Conservation (phyloP, 2,113 vertebrate genomes). For the Beaufortia kweichowensis region DNA sequence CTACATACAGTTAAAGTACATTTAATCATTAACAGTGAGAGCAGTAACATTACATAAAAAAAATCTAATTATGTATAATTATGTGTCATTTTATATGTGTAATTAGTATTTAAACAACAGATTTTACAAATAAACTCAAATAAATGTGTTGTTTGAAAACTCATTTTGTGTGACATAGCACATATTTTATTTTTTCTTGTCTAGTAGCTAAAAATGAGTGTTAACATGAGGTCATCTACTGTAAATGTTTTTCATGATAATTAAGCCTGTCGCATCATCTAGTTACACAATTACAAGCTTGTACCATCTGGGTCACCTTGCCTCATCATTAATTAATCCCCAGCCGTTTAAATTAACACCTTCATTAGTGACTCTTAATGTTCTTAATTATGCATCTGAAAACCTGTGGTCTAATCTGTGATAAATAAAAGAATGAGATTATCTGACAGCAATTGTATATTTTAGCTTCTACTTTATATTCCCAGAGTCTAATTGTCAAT, state of each 20-base stretch:
- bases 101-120: too few relatives aligned
- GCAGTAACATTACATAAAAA: background rate
- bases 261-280: conserved; percentile 37
- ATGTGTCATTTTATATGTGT: too few relatives aligned
- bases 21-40: background rate
- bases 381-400: conserved; percentile 35
- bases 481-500: background rate
- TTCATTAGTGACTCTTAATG: conserved; percentile 56
- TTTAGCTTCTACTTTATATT: background rate
- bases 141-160: too few relatives aligned
- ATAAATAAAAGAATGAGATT: background rate
- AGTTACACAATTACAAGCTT: conserved; percentile 48
- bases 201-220: background rate
- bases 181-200: background rate
- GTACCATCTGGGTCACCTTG: conserved; percentile 39
- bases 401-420: conserved; percentile 18
- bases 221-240: background rate
- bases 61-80: too few relatives aligned
- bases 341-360: conserved; percentile 53
- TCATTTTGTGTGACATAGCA: too few relatives aligned
- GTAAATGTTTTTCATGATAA: conserved; percentile 44
- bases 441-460: background rate
- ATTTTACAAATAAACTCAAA: too few relatives aligned
- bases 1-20: background rate
- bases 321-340: conserved; percentile 64